A percentile compares a stretch with the other conserved stretches of the same genome.
Evolutionary conservation across 1,140 invertebrate genomes (phyloP).

Genomic region (Drosophila equinoxialis): DNA sequence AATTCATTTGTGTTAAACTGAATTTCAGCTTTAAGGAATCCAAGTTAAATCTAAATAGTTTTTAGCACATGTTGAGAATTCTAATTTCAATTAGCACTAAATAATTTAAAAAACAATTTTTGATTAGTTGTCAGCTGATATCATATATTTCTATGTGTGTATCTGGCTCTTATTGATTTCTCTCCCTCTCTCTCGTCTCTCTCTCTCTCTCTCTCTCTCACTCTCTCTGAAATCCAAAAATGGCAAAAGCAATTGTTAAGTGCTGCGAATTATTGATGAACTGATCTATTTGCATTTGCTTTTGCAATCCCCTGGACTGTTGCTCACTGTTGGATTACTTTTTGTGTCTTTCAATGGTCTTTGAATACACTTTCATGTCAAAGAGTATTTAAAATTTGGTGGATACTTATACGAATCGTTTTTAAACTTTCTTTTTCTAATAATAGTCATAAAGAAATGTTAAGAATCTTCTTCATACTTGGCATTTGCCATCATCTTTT

Average conservation of each 20-base stretch:
- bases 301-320: neutral
- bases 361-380: neutral
- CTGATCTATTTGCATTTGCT: constrained; percentile 13
- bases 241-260: constrained; percentile 14
- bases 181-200: neutral
- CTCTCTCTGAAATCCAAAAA: neutral
- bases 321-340: neutral
- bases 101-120: too few relatives aligned
- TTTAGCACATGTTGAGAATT: too few relatives aligned
- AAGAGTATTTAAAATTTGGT: neutral
- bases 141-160: neutral
- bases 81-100: too few relatives aligned
- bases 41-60: too few relatives aligned
- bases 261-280: constrained; percentile 9
- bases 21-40: too few relatives aligned
- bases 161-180: neutral
- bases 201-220: neutral
- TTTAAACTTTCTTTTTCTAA: too few relatives aligned
- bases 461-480: too few relatives aligned
- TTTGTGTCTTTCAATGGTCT: neutral
- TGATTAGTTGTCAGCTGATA: neutral
- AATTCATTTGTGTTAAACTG: too few relatives aligned
- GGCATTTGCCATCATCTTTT: too few relatives aligned
- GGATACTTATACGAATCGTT: too few relatives aligned
- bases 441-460: too few relatives aligned